phyloP scores from a whole-genome alignment of 53 echinoderm and acorn worm genomes.

The Henricia sp. region DNA sequence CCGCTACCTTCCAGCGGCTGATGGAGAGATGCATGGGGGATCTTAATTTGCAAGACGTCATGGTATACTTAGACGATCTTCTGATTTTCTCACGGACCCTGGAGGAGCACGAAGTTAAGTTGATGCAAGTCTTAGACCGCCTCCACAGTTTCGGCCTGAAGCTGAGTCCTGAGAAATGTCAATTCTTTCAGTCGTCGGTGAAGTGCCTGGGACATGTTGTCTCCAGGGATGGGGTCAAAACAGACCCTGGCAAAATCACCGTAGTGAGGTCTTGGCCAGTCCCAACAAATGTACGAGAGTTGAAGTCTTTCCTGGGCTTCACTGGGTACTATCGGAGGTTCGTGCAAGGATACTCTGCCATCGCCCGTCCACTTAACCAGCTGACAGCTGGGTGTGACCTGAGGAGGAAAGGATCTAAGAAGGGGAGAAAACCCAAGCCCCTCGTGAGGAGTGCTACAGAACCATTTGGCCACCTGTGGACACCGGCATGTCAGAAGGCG shows the following conservation, averaged over 20 bases:
- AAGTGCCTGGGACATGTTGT: slow-evolving; percentile 77
- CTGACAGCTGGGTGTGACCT: slow-evolving; percentile 52
- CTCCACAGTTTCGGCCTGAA: slow-evolving; percentile 61
- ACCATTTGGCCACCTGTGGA: slow-evolving; percentile 68
- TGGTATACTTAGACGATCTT: slow-evolving; percentile 73
- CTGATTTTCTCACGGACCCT: slow-evolving; percentile 1
- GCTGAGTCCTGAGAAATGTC: slow-evolving; percentile 70
- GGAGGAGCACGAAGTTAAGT: slow-evolving; percentile 57
- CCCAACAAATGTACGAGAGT: slow-evolving; percentile 60
- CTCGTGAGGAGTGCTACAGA: slow-evolving; percentile 8
- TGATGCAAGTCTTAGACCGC: slow-evolving; percentile 53
- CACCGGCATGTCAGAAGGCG: slow-evolving; percentile 65
- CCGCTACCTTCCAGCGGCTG: slow-evolving; percentile 32
- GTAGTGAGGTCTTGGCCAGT: slow-evolving; percentile 67
- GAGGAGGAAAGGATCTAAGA: neutral
- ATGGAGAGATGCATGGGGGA: slow-evolving; percentile 67
- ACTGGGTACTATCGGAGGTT: slow-evolving; percentile 79
- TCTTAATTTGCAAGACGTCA: slow-evolving; percentile 41
- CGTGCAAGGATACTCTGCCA: slow-evolving; percentile 52
- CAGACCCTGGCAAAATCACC: slow-evolving; percentile 67
- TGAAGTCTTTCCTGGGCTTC: slow-evolving; percentile 76
- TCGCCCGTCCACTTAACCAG: slow-evolving; percentile 69
- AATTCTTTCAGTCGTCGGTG: slow-evolving; percentile 64
- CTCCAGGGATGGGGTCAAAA: slow-evolving; percentile 65
- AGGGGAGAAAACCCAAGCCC: neutral